A percentile compares a stretch with the other conserved stretches of the same genome.
These are phyloP conservation scores for Ctenochaetus hawaiiensis DNA, from an alignment of 2,797 vertebrate genomes.

Conservation along the genomic window DNA sequence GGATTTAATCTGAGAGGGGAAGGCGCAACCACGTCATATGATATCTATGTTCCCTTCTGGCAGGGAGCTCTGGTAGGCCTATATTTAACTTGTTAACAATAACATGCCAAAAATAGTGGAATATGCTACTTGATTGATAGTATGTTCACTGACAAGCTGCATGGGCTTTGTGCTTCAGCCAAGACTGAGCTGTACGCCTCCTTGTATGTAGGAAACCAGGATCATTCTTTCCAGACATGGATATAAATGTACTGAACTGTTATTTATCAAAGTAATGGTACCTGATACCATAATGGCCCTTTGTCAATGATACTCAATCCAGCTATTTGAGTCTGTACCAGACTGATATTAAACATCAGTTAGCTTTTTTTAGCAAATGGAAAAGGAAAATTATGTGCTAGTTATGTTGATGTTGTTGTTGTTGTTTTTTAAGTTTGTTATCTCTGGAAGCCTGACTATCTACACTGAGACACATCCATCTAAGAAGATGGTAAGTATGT, in stretches of 20 bases:
- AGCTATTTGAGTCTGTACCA: too few relatives aligned
- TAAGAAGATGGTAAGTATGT: constrained; percentile 73
- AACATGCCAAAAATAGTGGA: constrained; percentile 1
- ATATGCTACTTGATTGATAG: neutral
- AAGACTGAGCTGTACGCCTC: too few relatives aligned
- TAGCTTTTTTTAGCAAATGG: neutral
- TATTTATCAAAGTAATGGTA: too few relatives aligned
- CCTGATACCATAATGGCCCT: too few relatives aligned
- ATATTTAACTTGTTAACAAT: too few relatives aligned
- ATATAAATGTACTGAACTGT: too few relatives aligned
- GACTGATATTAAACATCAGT: too few relatives aligned
- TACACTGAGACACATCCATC: constrained; percentile 72
- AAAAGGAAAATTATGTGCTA: neutral
- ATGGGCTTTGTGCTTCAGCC: too few relatives aligned
- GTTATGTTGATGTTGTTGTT: neutral
- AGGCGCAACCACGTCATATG: accelerated
- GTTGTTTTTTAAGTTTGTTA: constrained; percentile 65
- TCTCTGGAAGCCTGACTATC: constrained; percentile 76
- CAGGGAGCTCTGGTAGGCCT: constrained; percentile 72
- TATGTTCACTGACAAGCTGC: neutral
- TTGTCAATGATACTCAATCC: too few relatives aligned
- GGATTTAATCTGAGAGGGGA: constrained; percentile 45
- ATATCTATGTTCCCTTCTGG: constrained; percentile 67
- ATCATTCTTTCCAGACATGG: too few relatives aligned
- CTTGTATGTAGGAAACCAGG: too few relatives aligned